These are phyloP conservation scores for Cheilosia impressa DNA, from an alignment of 2,888 invertebrate genomes.

Conservation along the genomic window DNA sequence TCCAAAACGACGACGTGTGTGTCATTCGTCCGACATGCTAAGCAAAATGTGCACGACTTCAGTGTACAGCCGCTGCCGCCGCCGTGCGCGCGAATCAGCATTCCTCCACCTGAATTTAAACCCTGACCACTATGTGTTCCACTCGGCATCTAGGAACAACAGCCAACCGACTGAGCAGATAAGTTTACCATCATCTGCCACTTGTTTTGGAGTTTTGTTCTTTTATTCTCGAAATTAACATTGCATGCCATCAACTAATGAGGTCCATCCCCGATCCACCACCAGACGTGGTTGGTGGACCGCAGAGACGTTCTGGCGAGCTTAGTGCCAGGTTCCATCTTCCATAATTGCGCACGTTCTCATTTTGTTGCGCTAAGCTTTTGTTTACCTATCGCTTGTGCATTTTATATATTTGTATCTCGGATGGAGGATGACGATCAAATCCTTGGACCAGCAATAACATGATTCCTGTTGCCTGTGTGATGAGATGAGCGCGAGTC, in stretches of 20 bases:
- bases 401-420: neutral
- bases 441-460: constrained; percentile 50
- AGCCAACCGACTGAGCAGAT: constrained; percentile 13
- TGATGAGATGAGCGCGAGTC: constrained; percentile 43
- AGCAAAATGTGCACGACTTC: constrained; percentile 71
- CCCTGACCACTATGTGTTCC: constrained; percentile 38
- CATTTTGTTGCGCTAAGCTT: constrained; percentile 57
- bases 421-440: constrained; percentile 45
- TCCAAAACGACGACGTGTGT: constrained; percentile 73
- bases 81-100: constrained; percentile 49
- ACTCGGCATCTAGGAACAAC: constrained; percentile 6
- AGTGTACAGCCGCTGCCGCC: constrained; percentile 50
- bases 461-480: constrained; percentile 14
- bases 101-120: constrained; percentile 62
- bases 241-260: constrained; percentile 73
- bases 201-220: constrained; percentile 49
- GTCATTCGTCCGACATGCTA: constrained; percentile 73
- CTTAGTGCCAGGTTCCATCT: constrained; percentile 46
- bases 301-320: constrained; percentile 63
- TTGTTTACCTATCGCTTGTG: constrained; percentile 50
- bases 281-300: constrained; percentile 28
- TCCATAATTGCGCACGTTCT: constrained; percentile 68
- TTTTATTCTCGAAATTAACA: constrained; percentile 67
- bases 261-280: constrained; percentile 52
- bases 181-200: constrained; percentile 49